These are phyloP conservation scores for Patella pellucida DNA, from an alignment of 2,888 invertebrate genomes.

Conservation along the genomic window DNA sequence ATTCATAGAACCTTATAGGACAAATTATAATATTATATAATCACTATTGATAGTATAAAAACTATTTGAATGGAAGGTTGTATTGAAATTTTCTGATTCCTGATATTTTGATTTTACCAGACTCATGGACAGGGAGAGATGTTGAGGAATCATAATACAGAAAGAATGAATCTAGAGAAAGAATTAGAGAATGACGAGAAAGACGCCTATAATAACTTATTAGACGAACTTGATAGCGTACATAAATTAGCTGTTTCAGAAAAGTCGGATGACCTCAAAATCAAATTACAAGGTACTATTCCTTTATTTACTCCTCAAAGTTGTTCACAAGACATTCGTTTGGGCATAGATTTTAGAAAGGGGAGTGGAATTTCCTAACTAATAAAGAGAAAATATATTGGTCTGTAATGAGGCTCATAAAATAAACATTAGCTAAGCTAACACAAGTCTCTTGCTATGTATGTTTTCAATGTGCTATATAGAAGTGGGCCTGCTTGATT, in stretches of 20 bases:
- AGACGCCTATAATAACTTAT: conserved; percentile 48
- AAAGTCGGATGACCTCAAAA: conserved; percentile 50
- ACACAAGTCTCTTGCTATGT: too few species aligned
- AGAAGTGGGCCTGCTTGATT: too few species aligned
- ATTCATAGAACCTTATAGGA: background rate
- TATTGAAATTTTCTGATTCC: too few species aligned
- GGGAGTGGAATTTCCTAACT: too few species aligned
- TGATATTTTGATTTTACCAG: conserved; percentile 5
- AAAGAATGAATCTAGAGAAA: conserved; percentile 59
- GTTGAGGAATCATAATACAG: conserved; percentile 61
- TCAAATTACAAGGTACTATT: conserved; percentile 59
- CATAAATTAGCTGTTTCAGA: conserved; percentile 45
- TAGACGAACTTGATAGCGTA: conserved; percentile 54
- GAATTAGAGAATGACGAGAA: conserved; percentile 60
- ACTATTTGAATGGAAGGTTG: background rate
- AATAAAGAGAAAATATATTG: too few species aligned
- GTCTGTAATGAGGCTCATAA: too few species aligned
- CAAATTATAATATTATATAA: background rate
- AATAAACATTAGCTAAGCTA: too few species aligned
- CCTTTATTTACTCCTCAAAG: background rate
- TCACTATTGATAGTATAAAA: background rate
- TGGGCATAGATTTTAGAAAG: too few species aligned
- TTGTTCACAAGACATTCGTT: too few species aligned
- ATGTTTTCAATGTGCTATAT: too few species aligned
- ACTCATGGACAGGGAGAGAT: conserved; percentile 48